Evolutionary conservation across 2,888 invertebrate genomes (phyloP), one percentile per base, ranked within the genome.

Genomic region (Phyllotreta cruciferae): DNA sequence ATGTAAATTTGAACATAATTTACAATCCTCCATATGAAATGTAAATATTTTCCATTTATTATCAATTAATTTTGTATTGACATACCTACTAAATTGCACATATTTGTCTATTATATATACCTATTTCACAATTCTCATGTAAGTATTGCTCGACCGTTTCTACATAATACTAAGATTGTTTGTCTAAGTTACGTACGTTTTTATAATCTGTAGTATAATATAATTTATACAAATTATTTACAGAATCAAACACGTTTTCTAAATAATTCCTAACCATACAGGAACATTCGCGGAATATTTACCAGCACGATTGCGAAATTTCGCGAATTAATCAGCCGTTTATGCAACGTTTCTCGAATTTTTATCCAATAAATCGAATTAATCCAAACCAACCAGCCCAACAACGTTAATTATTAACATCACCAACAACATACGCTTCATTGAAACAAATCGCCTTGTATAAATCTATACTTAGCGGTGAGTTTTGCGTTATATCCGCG

Each of bases 391-490:
- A 24, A 24, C 44, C 44, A 9, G 14, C 7, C 11, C 3, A 10
- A 13, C 11, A 44, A 44, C 1, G 10, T 44, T 2, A 11, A 13
- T 13, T 11, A 5, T 11, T 7, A 7, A 10, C 7, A 24, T 24
- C 9, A 3, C 34, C 24, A 24, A n/a, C n/a, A 47, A 14, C 34
- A n/a, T 47, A 9, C 1, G 11, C 14, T 4, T 4, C 24, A 13
- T 45, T 45, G 4, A 34, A 8, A 6, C 34, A 24, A 13, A 37
- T 37, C 37, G 8, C 52, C 13, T 9, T 52, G 52, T 52, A 52
- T 52, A 50, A 34, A 52, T 52, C 37, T 52, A 52, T 37, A 52
- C 38, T 37, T 52, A 52, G 52, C 52, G 11, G 52, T 52, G 52
- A 52, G 52, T 52, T 52, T 52, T 35, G 38, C 13, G 6, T 35